Evolutionary conservation across 2,888 invertebrate genomes (phyloP).

Genomic region (Chalcosyrphus nemorum): DNA sequence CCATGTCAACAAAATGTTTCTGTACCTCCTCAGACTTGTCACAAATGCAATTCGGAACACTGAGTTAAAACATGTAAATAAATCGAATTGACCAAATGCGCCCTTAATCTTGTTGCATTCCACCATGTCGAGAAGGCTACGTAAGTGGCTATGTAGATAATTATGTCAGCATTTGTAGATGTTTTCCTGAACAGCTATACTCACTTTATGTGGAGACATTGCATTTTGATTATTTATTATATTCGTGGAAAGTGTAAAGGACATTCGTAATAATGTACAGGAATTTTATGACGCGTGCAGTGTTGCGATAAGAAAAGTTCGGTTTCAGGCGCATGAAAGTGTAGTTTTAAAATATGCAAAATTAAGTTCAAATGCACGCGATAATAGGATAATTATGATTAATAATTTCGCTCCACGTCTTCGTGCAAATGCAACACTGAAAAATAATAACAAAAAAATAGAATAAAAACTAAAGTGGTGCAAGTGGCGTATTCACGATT

Average conservation of each 20-base stretch:
- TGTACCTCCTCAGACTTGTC: slow-evolving; percentile 45
- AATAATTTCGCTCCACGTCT: slow-evolving; percentile 36
- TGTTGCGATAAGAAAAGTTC: slow-evolving; percentile 63
- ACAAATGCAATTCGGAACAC: background rate
- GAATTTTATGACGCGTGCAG: slow-evolving; percentile 60
- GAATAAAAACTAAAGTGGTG: too few species aligned
- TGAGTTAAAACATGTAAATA: slow-evolving; percentile 4
- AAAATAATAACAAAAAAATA: too few species aligned
- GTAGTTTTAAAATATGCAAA: slow-evolving; percentile 67
- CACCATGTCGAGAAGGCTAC: slow-evolving; percentile 6
- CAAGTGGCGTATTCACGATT: background rate
- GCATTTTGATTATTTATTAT: slow-evolving; percentile 57
- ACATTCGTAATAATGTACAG: slow-evolving; percentile 38
- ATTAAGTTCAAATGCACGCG: slow-evolving; percentile 58
- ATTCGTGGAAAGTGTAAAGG: slow-evolving; percentile 57
- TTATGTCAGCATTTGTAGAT: slow-evolving; percentile 16
- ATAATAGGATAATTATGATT: slow-evolving; percentile 57
- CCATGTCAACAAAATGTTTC: slow-evolving; percentile 39
- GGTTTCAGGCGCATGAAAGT: slow-evolving; percentile 46
- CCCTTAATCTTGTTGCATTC: slow-evolving; percentile 31
- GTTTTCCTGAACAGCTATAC: slow-evolving; percentile 17
- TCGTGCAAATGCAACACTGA: background rate
- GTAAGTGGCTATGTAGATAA: slow-evolving; percentile 44
- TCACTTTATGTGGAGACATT: slow-evolving; percentile 28
- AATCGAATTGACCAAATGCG: slow-evolving; percentile 9